These are phyloP conservation scores for Erythrolamprus reginae DNA, from an alignment of 2,113 vertebrate species.

Conservation along the genomic window DNA sequence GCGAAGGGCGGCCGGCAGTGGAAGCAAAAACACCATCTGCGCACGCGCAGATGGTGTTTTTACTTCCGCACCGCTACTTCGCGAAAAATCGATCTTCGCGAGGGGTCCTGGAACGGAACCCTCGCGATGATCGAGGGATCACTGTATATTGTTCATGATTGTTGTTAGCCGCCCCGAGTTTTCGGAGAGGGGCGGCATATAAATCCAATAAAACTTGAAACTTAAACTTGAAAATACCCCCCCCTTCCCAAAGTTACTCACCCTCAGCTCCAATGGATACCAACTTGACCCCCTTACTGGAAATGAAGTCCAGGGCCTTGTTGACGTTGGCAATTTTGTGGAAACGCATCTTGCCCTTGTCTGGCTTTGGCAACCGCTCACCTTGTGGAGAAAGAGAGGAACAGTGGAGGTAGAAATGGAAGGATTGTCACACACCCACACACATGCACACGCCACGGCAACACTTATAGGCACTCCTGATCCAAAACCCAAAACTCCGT, in stretches of 20 bases:
- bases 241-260: not conserved
- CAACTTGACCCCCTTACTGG: slow-evolving; percentile 80
- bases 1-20: too few species aligned
- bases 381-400: slow-evolving; percentile 59
- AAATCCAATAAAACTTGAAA: too few species aligned
- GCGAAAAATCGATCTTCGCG: too few species aligned
- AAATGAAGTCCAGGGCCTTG: slow-evolving; percentile 89
- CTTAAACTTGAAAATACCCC: too few species aligned
- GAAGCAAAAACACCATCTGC: too few species aligned
- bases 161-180: too few species aligned
- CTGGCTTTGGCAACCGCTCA: slow-evolving; percentile 86
- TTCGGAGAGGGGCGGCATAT: too few species aligned
- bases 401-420: not conserved
- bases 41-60: too few species aligned
- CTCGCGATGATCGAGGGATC: too few species aligned
- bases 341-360: slow-evolving; percentile 95
- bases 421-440: not conserved
- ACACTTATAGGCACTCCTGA: not conserved
- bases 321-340: slow-evolving; percentile 93
- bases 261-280: slow-evolving; percentile 49
- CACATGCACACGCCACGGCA: not conserved
- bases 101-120: too few species aligned
- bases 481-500: not conserved
- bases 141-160: too few species aligned
- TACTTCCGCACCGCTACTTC: too few species aligned